A percentile compares a stretch with the other conserved stretches of the same genome.
phyloP scores from a whole-genome alignment of 1,140 invertebrate genomes.

The Drosophila saltans region DNA sequence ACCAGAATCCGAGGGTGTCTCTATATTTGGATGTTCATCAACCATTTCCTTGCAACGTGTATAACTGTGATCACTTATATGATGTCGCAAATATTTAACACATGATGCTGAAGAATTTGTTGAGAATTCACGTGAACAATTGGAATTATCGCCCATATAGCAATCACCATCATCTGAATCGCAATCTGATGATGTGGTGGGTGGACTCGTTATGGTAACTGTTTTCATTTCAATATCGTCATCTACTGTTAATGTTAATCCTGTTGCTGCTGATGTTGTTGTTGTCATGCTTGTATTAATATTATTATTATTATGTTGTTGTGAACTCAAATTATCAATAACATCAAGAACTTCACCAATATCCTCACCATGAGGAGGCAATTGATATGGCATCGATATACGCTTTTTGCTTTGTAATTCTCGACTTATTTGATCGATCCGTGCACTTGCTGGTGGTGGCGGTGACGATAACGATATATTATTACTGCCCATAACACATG shows the following conservation, averaged over 20 bases:
- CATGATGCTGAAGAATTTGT: neutral
- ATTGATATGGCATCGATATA: conserved; percentile 23
- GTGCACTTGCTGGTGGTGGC: conserved; percentile 19
- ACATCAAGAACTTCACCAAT: conserved; percentile 67
- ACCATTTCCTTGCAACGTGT: conserved; percentile 84
- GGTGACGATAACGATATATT: conserved; percentile 58
- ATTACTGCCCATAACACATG: conserved; percentile 82
- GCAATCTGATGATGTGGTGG: conserved; percentile 59
- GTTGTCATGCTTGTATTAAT: neutral
- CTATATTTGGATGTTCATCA: conserved; percentile 82
- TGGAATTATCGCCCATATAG: conserved; percentile 33
- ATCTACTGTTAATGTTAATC: neutral
- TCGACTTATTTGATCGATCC: conserved; percentile 63
- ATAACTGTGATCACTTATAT: conserved; percentile 89
- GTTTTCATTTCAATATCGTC: conserved; percentile 15
- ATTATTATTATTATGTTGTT: neutral
- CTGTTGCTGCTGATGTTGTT: conserved; percentile 14
- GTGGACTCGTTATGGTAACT: conserved; percentile 30
- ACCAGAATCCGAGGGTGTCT: conserved; percentile 94
- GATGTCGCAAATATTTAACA: conserved; percentile 40
- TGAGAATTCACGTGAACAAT: conserved; percentile 16
- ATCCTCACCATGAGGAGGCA: neutral
- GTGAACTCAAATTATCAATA: conserved; percentile 31
- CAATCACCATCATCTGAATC: conserved; percentile 72
- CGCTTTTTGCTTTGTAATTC: conserved; percentile 68